A percentile compares a stretch with the other conserved stretches of the same genome.
Conservation (phyloP, 2,888 invertebrate genomes). For the Ectemnius lituratus region DNA sequence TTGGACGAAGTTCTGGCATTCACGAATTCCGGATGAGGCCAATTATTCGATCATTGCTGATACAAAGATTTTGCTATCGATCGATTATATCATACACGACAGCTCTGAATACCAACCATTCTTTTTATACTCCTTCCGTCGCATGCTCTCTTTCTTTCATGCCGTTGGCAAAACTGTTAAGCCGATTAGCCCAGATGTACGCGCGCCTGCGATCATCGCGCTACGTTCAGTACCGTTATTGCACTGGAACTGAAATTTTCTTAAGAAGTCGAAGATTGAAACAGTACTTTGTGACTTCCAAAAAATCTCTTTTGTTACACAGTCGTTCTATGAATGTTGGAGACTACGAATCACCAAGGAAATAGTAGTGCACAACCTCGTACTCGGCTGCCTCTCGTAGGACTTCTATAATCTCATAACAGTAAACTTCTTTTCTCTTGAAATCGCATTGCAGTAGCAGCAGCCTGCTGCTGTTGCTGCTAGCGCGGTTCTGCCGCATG, state of each 20-base stretch:
- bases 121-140: conserved; percentile 12
- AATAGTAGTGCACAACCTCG: not conserved
- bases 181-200: conserved; percentile 61
- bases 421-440: conserved; percentile 4
- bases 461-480: not conserved
- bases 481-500: not conserved
- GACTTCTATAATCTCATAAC: conserved; percentile 6
- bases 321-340: no score
- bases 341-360: no score
- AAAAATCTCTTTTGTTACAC: no score
- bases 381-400: not conserved
- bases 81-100: no score
- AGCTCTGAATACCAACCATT: no score
- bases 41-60: no score
- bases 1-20: no score
- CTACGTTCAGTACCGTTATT: conserved; percentile 41
- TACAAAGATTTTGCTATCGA: no score
- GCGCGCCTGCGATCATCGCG: conserved; percentile 27
- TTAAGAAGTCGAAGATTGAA: conserved; percentile 1
- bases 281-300: not conserved
- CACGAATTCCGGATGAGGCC: no score
- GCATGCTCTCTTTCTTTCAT: conserved; percentile 10
- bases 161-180: conserved; percentile 41
- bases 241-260: not conserved
- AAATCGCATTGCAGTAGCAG: not conserved